Percentiles rank a stretch among this genome's conserved stretches.
phyloP scores from a whole-genome alignment of 2,113 vertebrate species.

The Xiphophorus couchianus region DNA sequence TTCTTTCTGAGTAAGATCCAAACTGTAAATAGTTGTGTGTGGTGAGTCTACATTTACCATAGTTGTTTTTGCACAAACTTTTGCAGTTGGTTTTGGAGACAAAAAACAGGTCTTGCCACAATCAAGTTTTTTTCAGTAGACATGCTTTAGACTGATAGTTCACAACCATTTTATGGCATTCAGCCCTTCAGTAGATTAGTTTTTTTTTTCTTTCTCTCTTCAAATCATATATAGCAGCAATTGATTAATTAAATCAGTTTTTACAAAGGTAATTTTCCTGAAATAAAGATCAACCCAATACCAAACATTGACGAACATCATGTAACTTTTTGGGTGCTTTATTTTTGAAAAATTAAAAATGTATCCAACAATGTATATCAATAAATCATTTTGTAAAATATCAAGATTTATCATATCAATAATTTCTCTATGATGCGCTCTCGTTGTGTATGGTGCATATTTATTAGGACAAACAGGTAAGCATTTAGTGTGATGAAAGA shows the following conservation, averaged over 20 bases:
- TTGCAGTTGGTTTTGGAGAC: not conserved
- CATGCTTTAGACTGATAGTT: not conserved
- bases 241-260: conserved; percentile 1
- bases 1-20: conserved; percentile 71
- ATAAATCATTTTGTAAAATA: no score
- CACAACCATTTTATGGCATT: not conserved
- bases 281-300: conserved; percentile 2
- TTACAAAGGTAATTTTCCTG: not conserved
- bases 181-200: not conserved
- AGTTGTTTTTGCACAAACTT: conserved; percentile 7
- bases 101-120: not conserved
- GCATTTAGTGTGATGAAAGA: no score
- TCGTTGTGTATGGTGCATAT: no score
- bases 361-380: no score
- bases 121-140: not conserved
- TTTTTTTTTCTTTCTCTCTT: not conserved
- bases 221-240: not conserved
- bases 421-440: no score
- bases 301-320: not conserved
- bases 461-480: no score
- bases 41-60: conserved; percentile 14
- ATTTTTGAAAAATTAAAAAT: no score
- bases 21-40: conserved; percentile 65
- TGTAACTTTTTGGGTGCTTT: not conserved
- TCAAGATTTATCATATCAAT: no score